These are phyloP conservation scores for Pionites leucogaster DNA, from an alignment of 2,113 vertebrate genomes.

Conservation along the genomic window DNA sequence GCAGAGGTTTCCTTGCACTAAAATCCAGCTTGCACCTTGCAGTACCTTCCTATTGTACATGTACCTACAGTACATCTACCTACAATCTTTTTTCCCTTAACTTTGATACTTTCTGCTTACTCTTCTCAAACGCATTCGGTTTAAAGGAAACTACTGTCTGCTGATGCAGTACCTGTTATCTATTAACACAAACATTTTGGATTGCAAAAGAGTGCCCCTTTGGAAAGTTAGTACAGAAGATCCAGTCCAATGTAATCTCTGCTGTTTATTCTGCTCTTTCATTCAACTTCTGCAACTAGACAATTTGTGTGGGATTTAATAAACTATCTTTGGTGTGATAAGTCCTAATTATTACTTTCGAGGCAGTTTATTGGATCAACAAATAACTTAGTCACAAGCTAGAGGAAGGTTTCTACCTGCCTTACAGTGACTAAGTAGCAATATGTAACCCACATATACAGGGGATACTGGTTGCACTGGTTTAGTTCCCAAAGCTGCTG, in stretches of 20 bases:
- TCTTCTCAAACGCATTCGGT: neutral
- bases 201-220: neutral
- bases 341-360: neutral
- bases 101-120: neutral
- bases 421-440: neutral
- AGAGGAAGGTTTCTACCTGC: neutral
- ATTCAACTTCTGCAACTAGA: conserved; percentile 18
- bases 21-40: neutral
- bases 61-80: neutral
- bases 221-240: conserved; percentile 10
- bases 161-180: conserved; percentile 44
- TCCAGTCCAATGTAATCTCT: neutral
- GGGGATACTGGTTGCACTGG: neutral
- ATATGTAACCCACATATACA: neutral
- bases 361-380: conserved; percentile 10
- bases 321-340: neutral
- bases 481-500: neutral
- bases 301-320: conserved; percentile 34
- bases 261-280: conserved; percentile 19
- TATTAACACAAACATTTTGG: conserved; percentile 44
- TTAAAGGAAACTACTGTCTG: neutral
- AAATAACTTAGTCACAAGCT: neutral
- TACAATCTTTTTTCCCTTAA: neutral
- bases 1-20: neutral
- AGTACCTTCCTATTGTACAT: neutral